These are phyloP conservation scores for Spinus olivaceus DNA, from an alignment of 2,797 vertebrate genomes.

Conservation along the genomic window DNA sequence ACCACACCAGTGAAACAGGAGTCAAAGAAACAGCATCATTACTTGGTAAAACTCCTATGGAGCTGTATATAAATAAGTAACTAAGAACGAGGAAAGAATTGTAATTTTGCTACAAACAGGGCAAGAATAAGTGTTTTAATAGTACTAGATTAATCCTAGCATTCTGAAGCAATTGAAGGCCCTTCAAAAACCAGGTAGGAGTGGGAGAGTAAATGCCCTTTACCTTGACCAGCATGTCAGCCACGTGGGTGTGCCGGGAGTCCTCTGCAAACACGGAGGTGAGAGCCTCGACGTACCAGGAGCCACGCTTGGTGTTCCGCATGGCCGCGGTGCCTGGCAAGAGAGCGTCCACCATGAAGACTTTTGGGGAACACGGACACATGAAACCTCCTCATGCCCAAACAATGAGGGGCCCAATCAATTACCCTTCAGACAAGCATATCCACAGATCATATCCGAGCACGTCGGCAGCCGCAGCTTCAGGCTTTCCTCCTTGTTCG, in stretches of 20 bases:
- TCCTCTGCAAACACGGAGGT: constrained; percentile 82
- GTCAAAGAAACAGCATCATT: neutral
- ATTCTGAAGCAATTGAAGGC: neutral
- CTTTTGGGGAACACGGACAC: neutral
- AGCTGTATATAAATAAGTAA: neutral
- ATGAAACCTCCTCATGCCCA: neutral
- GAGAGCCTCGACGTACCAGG: constrained; percentile 95
- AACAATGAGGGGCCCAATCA: neutral
- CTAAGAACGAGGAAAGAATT: accelerated
- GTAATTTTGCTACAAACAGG: neutral
- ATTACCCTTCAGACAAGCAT: constrained; percentile 92
- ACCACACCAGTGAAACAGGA: neutral
- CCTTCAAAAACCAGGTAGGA: neutral
- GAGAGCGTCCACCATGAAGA: accelerated
- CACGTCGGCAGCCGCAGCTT: constrained; percentile 88
- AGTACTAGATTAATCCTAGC: neutral
- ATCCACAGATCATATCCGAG: constrained; percentile 97
- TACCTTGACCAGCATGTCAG: constrained; percentile 95
- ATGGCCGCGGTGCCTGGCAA: constrained; percentile 89
- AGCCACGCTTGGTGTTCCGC: constrained; percentile 94
- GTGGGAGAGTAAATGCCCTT: neutral
- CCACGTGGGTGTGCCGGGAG: constrained; percentile 86
- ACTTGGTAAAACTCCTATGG: neutral
- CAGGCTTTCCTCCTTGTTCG: constrained; percentile 80
- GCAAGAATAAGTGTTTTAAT: neutral